A percentile compares a stretch with the other conserved stretches of the same genome.
Conservation (phyloP, 2,888 invertebrate species). For the Apodemia zela region DNA sequence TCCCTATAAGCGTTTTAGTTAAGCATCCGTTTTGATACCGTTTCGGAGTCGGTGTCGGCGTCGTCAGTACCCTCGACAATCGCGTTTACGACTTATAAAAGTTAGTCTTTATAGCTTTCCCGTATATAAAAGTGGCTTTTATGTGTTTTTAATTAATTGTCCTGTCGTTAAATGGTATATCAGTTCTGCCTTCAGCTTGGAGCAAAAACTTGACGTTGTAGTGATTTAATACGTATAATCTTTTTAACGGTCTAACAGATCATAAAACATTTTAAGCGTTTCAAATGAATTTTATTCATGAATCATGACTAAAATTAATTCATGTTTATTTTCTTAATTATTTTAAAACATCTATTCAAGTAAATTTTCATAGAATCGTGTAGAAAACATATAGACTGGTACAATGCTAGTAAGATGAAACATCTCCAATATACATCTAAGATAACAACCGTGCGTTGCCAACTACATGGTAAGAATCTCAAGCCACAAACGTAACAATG, state of each 20-base stretch:
- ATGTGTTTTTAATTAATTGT: slow-evolving; percentile 80
- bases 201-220: slow-evolving; percentile 63
- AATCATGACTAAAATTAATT: neutral
- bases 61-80: slow-evolving; percentile 72
- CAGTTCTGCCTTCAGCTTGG: slow-evolving; percentile 58
- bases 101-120: slow-evolving; percentile 78
- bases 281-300: slow-evolving; percentile 48
- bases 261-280: slow-evolving; percentile 48
- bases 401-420: no score
- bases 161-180: slow-evolving; percentile 72
- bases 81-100: slow-evolving; percentile 80
- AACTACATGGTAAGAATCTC: no score
- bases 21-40: slow-evolving; percentile 25
- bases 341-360: no score
- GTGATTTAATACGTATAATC: slow-evolving; percentile 68
- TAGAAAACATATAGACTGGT: no score
- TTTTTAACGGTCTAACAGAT: slow-evolving; percentile 60
- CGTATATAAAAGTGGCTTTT: slow-evolving; percentile 78
- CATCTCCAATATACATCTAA: no score
- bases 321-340: neutral
- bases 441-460: no score
- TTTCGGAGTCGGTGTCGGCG: slow-evolving; percentile 51
- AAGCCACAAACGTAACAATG: no score
- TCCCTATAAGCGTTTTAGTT: slow-evolving; percentile 43
- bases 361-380: no score